These are phyloP conservation scores for Vicugna pacos DNA, from an alignment of 2,113 vertebrate species.

Conservation along the genomic window DNA sequence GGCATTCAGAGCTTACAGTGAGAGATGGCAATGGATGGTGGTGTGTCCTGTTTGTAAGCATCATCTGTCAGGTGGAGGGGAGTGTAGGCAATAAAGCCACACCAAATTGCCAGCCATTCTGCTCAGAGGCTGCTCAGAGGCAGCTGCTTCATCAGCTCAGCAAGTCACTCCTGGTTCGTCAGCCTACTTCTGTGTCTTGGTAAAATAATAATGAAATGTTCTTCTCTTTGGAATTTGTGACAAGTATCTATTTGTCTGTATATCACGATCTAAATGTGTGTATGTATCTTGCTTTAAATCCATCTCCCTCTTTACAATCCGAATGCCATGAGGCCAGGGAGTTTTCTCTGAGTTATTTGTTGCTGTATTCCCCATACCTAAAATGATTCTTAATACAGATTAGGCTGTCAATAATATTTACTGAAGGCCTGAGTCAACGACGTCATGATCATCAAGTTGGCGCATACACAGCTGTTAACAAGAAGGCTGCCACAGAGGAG, in stretches of 20 bases:
- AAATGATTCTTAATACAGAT: neutral
- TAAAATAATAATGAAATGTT: neutral
- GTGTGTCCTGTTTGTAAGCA: neutral
- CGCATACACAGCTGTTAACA: neutral
- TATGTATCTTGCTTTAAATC: neutral
- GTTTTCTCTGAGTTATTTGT: neutral
- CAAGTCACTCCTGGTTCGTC: neutral
- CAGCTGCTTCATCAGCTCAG: neutral
- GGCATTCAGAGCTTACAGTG: neutral
- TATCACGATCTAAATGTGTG: neutral
- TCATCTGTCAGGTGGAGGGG: neutral
- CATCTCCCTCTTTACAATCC: neutral
- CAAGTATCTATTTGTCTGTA: neutral
- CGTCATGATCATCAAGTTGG: neutral
- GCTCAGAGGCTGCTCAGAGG: neutral
- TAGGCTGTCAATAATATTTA: neutral
- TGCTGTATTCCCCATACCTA: neutral
- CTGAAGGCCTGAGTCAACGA: neutral
- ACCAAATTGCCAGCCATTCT: neutral
- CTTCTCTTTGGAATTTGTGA: neutral
- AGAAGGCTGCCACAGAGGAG: neutral
- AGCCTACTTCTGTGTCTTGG: neutral
- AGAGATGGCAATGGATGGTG: neutral
- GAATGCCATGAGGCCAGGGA: neutral
- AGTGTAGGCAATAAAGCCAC: neutral